Evolutionary conservation across 1,140 invertebrate species (phyloP), one percentile per base, ranked within the genome.

Genomic region (Pissodes strobi): DNA sequence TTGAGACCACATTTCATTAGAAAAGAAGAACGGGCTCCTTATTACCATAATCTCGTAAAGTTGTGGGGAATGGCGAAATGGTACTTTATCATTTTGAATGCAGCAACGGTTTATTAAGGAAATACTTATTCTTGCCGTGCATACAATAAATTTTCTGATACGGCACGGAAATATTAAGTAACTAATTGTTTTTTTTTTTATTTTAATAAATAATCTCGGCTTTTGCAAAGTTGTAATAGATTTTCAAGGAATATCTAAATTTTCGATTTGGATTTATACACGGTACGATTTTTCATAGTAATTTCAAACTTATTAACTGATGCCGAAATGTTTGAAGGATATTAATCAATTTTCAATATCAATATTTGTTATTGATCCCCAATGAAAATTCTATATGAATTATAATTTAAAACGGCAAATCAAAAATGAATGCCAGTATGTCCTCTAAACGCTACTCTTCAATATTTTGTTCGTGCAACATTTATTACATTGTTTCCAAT

Each of bases 11-110:
- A 57, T 57, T 57, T 57, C 23, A 27, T 57, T 57, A 57, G 19
- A 13, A 57, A 30, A 30, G 55, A 53, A 9, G 25, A 57, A 57
- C 41, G 38, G 13, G 19, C 21, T 57, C 13, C 23, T 27, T 45
- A 57, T 57, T 57, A 38, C 17, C 51, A 53, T 53, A 57, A 57
- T 57, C 30, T 45, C 41, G 18, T 45, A 57, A 57, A 57, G 45
- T 21, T 55, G 18, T 21, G 15, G 12, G 41, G 30, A n/a, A n/a
- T n/a, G n/a, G n/a, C n/a, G n/a, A n/a, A n/a, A 38, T 13, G 55
- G 39, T 45, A 25, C 12, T 43, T 57, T 51, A 38, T 53, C 22
- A 13, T 37, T 10, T 51, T 25, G n/a, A 13, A 13, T 53, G 23
- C 51, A 53, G 51, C 51, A 38, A 10, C 37, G 25, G 51, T 53